phyloP scores from a whole-genome alignment of 2,113 vertebrate genomes.

The Carassius auratus region DNA sequence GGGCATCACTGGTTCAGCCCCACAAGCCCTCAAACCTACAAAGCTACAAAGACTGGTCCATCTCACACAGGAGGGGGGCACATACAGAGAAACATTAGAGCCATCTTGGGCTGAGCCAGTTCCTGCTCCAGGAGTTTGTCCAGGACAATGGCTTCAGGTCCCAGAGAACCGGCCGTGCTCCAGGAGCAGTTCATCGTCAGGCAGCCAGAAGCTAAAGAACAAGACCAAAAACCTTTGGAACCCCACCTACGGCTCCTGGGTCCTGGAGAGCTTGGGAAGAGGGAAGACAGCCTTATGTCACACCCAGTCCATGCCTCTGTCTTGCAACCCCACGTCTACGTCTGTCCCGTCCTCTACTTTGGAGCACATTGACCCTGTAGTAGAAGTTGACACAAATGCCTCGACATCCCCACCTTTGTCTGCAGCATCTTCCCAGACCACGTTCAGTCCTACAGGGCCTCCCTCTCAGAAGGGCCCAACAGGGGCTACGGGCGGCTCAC shows the following conservation, averaged over 20 bases:
- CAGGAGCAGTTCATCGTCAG: conserved; percentile 72
- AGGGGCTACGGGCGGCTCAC: conserved; percentile 29
- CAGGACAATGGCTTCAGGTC: conserved; percentile 66
- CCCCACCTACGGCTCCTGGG: conserved; percentile 89
- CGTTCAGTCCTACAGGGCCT: conserved; percentile 59
- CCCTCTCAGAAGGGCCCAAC: conserved; percentile 56
- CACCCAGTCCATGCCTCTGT: conserved; percentile 76
- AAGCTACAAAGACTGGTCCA: conserved; percentile 66
- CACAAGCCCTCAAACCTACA: conserved; percentile 72
- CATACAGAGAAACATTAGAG: conserved; percentile 73
- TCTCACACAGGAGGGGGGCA: conserved; percentile 75
- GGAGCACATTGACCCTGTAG: conserved; percentile 73
- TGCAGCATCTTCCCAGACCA: conserved; percentile 69
- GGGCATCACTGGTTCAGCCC: conserved; percentile 49
- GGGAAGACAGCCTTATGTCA: conserved; percentile 73
- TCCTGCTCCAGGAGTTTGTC: conserved; percentile 59
- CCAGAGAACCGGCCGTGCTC: conserved; percentile 71
- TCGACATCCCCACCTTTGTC: conserved; percentile 61
- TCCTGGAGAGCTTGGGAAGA: conserved; percentile 79
- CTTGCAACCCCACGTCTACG: conserved; percentile 57
- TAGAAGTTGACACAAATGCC: conserved; percentile 63
- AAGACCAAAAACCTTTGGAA: conserved; percentile 93
- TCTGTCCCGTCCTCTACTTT: conserved; percentile 54
- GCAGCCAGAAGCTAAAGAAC: conserved; percentile 83
- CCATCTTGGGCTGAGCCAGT: conserved; percentile 71